A percentile compares a stretch with the other conserved stretches of the same genome.
Evolutionary conservation across 2,797 vertebrate species (phyloP).

Genomic region (Clarias laeviceps): DNA sequence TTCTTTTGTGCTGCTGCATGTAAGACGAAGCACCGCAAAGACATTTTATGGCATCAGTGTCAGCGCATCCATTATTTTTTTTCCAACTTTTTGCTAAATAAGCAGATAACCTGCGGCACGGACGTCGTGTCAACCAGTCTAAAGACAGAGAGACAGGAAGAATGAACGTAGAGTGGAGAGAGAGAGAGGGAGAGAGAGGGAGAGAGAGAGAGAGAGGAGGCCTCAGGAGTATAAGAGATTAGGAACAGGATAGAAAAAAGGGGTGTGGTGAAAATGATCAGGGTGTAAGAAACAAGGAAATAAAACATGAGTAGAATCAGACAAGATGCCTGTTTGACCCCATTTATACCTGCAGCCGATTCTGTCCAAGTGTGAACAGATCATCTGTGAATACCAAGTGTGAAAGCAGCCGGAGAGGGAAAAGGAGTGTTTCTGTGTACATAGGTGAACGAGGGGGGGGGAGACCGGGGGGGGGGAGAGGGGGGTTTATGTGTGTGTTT

Average conservation of each 20-base stretch:
- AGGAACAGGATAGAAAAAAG: constrained; percentile 49
- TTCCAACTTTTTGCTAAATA: constrained; percentile 11
- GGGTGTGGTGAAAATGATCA: constrained; percentile 55
- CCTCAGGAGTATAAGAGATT: constrained; percentile 51
- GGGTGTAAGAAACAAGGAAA: constrained; percentile 40
- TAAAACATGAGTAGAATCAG: constrained; percentile 50
- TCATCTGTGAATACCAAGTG: not conserved
- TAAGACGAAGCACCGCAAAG: constrained; percentile 44
- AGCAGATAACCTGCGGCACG: constrained; percentile 18
- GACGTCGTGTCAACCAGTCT: constrained; percentile 25
- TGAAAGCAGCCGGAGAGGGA: constrained; percentile 30
- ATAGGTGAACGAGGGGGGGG: constrained; percentile 24
- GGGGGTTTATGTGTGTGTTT: too few relatives aligned
- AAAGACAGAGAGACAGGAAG: constrained; percentile 4
- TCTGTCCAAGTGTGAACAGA: not conserved
- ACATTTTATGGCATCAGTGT: constrained; percentile 41
- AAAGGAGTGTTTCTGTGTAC: constrained; percentile 46
- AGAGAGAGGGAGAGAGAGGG: too few relatives aligned
- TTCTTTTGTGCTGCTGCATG: constrained; percentile 48
- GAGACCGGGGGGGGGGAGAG: constrained; percentile 34
- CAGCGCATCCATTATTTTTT: constrained; percentile 15
- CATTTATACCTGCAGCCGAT: not conserved
- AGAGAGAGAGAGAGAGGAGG: constrained; percentile 50
- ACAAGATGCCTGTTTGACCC: not conserved
- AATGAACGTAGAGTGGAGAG: constrained; percentile 50